Base-by-base conservation (phyloP, 2,797 vertebrate species). In the Catharus ustulatus region DNA sequence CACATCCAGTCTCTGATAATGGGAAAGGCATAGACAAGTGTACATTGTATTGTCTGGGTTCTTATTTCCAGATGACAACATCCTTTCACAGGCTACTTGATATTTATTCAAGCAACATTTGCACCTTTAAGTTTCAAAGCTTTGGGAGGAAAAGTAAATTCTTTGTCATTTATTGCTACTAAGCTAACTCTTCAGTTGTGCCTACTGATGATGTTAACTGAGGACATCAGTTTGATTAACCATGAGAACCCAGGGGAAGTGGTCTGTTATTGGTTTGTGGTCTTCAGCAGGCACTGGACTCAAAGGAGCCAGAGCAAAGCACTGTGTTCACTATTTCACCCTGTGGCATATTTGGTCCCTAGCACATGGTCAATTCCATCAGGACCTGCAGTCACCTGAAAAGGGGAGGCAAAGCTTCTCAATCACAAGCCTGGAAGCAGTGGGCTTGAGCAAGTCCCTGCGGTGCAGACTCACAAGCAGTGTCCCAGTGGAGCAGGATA, bases 321-420 rank as follows among this genome's bases (percentile, higher is more conserved):
- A 7, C 45, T 27, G 29, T 30, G 48, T 30, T 80, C 49, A 26
- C 20, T 38, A 3, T 23, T 76, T 87, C 55, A 45, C 45, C 22
- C 5, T 18, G 36, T 30, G 54, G 22, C 34, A 24, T 0, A 0
- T 51, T 68, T 5, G 32, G 29, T 15, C 7, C 22, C 5, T 15
- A 74, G 9, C 2, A 2, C 34, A 10, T 17, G 12, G n/a, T 51
- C 43, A 43, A 40, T 29, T 93, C n/a, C 36, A 40, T 58, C 40
- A 34, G 52, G 22, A 74, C 11, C 10, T 3, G 14, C 16, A 29
- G 20, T 4, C 9, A 5, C 59, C 68, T 64, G 34, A 79, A 89
- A 85, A 42, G 4, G 30, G 48, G 24, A 59, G 38, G 45, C 49
- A 89, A 55, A 61, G 2, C 12, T 46, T 58, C 11, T 62, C 26